Percentiles rank a stretch among this genome's conserved stretches.
Evolutionary conservation across 2,888 invertebrate species (phyloP).

Genomic region (Microctonus hyperodae): DNA sequence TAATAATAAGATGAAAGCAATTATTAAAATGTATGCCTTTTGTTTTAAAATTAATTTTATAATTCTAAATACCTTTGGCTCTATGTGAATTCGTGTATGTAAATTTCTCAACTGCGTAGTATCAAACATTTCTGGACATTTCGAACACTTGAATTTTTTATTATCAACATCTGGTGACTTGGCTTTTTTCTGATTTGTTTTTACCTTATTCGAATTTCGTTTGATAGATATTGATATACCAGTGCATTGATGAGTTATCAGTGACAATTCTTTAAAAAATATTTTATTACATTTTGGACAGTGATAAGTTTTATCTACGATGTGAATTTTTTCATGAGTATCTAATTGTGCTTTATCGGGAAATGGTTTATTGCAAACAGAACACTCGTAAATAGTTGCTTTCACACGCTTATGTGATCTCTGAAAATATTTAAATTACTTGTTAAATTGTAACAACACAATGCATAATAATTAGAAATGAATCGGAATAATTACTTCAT

Average conservation of each 20-base stretch:
- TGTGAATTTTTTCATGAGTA: constrained; percentile 50
- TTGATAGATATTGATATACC: constrained; percentile 39
- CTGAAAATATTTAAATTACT: constrained; percentile 34
- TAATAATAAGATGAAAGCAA: constrained; percentile 2
- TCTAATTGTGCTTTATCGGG: constrained; percentile 46
- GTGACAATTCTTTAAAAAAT: constrained; percentile 56
- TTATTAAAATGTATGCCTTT: neutral
- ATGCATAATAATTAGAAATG: constrained; percentile 1
- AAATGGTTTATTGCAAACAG: constrained; percentile 49
- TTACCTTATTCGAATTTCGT: constrained; percentile 36
- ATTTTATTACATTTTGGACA: constrained; percentile 57
- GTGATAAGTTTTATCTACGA: constrained; percentile 52
- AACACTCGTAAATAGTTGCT: constrained; percentile 41
- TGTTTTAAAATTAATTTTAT: neutral
- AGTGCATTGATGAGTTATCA: constrained; percentile 52
- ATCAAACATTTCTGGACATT: constrained; percentile 47
- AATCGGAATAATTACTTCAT: constrained; percentile 45
- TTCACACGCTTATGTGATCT: constrained; percentile 49
- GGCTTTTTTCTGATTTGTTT: constrained; percentile 38
- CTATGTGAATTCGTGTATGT: constrained; percentile 48
- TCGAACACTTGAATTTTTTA: constrained; percentile 51
- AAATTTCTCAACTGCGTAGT: constrained; percentile 50
- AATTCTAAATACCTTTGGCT: constrained; percentile 36
- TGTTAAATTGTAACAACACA: constrained; percentile 5
- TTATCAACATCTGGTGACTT: constrained; percentile 28